Conservation (phyloP, 2,797 vertebrate species). For the Malacoraja senta region DNA sequence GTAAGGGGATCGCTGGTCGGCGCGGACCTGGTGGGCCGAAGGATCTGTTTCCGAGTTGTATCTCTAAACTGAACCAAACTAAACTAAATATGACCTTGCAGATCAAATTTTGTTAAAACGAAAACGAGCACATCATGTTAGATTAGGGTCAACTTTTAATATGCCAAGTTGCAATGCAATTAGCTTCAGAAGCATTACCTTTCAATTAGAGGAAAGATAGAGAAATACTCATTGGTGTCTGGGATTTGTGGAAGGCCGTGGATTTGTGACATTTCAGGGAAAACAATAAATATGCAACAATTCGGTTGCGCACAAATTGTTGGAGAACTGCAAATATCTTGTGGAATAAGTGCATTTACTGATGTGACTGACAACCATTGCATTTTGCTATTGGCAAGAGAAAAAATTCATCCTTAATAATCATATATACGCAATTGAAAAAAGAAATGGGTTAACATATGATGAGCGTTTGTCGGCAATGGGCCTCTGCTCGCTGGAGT, state of each 20-base stretch:
- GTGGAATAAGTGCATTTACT: neutral
- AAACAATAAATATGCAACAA: conserved; percentile 14
- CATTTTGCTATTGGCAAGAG: conserved; percentile 11
- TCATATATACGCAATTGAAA: neutral
- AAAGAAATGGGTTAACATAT: neutral
- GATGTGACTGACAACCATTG: neutral
- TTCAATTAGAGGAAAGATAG: neutral
- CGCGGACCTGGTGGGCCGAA: too few relatives aligned
- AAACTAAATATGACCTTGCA: neutral
- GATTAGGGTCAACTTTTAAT: conserved; percentile 33
- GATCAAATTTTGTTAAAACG: conserved; percentile 34
- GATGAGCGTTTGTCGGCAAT: too few relatives aligned
- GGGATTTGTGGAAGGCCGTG: neutral
- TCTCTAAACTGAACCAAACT: too few relatives aligned
- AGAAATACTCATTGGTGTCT: neutral
- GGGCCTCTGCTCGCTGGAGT: too few relatives aligned
- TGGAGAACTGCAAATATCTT: neutral
- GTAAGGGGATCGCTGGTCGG: too few relatives aligned
- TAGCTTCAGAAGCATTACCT: conserved; percentile 9
- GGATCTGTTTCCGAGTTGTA: too few relatives aligned
- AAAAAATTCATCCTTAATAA: neutral
- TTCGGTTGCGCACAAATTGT: neutral
- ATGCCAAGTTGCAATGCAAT: neutral
- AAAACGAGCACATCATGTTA: conserved; percentile 9
- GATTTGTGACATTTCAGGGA: neutral